Evolutionary conservation across 2,113 vertebrate genomes (phyloP).

Genomic region (Leptobrachium leishanense): DNA sequence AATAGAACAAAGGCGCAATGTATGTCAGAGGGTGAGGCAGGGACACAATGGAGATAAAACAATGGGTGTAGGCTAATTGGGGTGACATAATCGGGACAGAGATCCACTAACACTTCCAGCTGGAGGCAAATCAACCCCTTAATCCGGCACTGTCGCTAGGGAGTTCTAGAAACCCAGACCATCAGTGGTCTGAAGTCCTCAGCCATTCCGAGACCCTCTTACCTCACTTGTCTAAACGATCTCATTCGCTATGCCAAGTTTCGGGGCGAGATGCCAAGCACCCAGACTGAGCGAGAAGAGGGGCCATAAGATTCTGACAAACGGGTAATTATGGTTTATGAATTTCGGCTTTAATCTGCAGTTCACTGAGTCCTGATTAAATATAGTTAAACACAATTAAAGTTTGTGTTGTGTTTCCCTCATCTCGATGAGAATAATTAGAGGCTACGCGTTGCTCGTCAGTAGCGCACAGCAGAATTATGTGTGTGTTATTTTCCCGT

Average conservation of each 20-base stretch:
- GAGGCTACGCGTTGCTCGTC: slow-evolving; percentile 83
- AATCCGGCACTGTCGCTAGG: too few relatives aligned
- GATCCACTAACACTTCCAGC: too few relatives aligned
- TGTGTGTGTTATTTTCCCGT: slow-evolving; percentile 62
- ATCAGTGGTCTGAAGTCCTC: too few relatives aligned
- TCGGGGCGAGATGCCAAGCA: slow-evolving; percentile 81
- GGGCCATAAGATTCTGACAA: slow-evolving; percentile 85
- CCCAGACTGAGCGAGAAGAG: slow-evolving; percentile 82
- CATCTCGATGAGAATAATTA: slow-evolving; percentile 87
- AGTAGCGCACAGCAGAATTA: slow-evolving; percentile 80
- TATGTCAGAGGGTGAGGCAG: too few relatives aligned
- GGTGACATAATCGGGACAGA: too few relatives aligned
- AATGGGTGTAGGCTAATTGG: too few relatives aligned
- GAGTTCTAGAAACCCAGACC: too few relatives aligned
- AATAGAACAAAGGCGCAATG: too few relatives aligned
- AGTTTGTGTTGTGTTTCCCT: slow-evolving; percentile 86
- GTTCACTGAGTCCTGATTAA: slow-evolving; percentile 87
- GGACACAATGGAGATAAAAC: too few relatives aligned
- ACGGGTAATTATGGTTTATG: slow-evolving; percentile 87
- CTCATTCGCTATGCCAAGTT: slow-evolving; percentile 58
- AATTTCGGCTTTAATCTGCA: slow-evolving; percentile 88
- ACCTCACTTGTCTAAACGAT: slow-evolving; percentile 8
- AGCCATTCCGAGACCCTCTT: background rate
- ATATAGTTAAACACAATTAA: slow-evolving; percentile 89
- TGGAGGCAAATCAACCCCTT: too few relatives aligned